Base-by-base conservation (phyloP, 35 echinoderm and acorn worm species). In the Heliocidaris erythrogramma region DNA sequence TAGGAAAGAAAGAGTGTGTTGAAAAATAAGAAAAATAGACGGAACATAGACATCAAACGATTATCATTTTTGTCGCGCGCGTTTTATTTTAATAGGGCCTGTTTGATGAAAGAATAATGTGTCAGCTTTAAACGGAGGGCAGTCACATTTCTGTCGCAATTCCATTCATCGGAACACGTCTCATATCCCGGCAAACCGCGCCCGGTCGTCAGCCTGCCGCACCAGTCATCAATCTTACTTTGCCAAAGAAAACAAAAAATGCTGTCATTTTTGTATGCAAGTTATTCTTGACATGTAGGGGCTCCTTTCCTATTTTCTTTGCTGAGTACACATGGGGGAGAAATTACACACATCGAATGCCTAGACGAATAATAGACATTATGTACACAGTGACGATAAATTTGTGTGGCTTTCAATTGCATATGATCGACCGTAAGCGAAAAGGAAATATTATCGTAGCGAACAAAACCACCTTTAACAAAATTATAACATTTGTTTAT, bases 201-300 rank as follows among this genome's bases (percentile, higher is more conserved):
- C 18, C 91, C 31, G 47, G 91, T 92, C 91, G 49, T 29, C 49
- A 30, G 50, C 32, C 48, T 30, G 91, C 91, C 49, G 12, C 91
- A 92, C 29, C 47, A 49, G 18, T 92, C 91, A 92, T 92, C 91
- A 49, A 92, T 92, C 91, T 92, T 92, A 59, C 50, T 92, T 92
- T 92, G 91, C 91, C 10, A 52, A 59, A 92, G 91, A 92, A 92
- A 92, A 92, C 49, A 92, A 52, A 78, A 42, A 49, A 92, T 59
- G 31, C 49, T 92, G 91, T 92, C 91, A 92, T 50, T 59, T 52
- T 59, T 92, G 91, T 92, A 48, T 49, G 49, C 91, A 50, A 92
- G 49, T 92, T 92, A 92, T 92, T 49, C 29, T 59, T 50, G 91
- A 89, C 87, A 89, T 89, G 87, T 32, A 89, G 32, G 31, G 91